Evolutionary conservation across 1,140 invertebrate species (phyloP), one percentile per base, ranked within the genome.

Genomic region (Brachionus asplanchnoidis): DNA sequence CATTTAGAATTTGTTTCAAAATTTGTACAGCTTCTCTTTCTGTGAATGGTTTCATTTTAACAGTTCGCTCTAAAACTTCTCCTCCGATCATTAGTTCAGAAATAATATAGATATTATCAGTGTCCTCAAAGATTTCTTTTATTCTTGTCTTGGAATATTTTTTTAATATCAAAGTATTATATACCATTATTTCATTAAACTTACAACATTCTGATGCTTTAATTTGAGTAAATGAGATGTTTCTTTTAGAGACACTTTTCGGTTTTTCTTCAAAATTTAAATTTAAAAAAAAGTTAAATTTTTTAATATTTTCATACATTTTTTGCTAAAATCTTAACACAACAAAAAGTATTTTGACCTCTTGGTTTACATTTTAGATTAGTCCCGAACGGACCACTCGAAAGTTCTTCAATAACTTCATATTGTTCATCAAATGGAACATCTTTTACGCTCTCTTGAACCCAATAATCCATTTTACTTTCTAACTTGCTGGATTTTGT

Each of bases 1-100:
- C 79, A 56, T 60, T 17, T 12, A 82, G 17, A 82, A 82, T 82
- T 68, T 82, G 79, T 82, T 68, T 82, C 17, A 82, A 65, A 42
- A 60, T 65, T 20, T 65, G 60, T 20, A 46, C 79, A n/a, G 79
- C 79, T 26, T 82, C 79, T 82, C 28, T 40, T 44, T 82, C 79
- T 36, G 53, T 82, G 26, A 44, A 82, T 3, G 53, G 53, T 20
- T 82, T 32, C 5, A 20, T 42, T 65, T 68, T 60, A 14, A 42
- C 44, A 26, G 23, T 50, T 50, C 73, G 60, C 32, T 82, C 79
- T 23, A 82, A 46, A 68, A 65, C 79, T 82, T 82, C 53, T 28
- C 28, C 32, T 82, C 79, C 79, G 11, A 68, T 82, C 12, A 82
- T 23, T 4, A 65, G 20, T 32, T 82, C 79, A 11, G 65, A 60